phyloP scores from a whole-genome alignment of 2,797 vertebrate genomes.

The Australoheros facetus region DNA sequence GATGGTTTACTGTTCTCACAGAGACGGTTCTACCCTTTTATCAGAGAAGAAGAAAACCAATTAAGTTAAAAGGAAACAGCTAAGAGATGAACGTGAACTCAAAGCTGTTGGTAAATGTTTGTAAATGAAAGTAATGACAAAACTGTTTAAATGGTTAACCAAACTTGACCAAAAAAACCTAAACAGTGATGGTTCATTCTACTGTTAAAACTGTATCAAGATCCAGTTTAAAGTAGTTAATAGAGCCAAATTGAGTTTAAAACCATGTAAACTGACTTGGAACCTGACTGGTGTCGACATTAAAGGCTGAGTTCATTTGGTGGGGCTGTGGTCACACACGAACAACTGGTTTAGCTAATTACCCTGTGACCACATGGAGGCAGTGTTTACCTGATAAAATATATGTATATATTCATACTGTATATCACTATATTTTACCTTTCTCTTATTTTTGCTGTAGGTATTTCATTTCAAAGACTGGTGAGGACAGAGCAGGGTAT shows the following conservation, averaged over 20 bases:
- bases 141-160: too few species aligned
- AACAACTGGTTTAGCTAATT: background rate
- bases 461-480: constrained; percentile 89
- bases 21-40: background rate
- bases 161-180: background rate
- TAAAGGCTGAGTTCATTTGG: background rate
- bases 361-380: constrained; percentile 8
- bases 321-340: background rate
- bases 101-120: background rate
- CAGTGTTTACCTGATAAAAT: constrained; percentile 9
- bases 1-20: background rate
- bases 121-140: too few species aligned
- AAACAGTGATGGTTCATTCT: too few species aligned
- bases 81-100: background rate
- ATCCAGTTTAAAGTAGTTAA: too few species aligned
- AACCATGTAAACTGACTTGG: background rate
- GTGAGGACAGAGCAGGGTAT: constrained; percentile 86
- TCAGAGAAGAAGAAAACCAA: background rate
- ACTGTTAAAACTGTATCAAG: too few species aligned
- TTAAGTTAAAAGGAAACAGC: background rate
- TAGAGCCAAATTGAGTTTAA: too few species aligned
- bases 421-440: background rate
- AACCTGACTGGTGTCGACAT: background rate
- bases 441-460: constrained; percentile 57
- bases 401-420: background rate